Conservation (phyloP, 2,888 invertebrate genomes). For the Thecophora atra region DNA sequence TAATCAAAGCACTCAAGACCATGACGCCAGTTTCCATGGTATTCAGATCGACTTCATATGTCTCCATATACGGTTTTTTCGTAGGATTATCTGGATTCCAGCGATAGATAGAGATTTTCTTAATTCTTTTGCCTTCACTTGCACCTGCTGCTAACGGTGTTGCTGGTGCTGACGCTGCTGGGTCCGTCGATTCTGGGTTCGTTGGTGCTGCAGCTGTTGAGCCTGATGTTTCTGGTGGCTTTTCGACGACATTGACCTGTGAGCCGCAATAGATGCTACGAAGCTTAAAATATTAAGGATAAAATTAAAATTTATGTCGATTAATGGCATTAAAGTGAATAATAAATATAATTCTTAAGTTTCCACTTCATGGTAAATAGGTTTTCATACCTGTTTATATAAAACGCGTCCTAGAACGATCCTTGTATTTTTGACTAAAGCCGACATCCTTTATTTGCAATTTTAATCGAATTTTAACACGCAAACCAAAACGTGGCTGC, state of each 20-base stretch:
- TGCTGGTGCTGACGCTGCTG: slow-evolving; percentile 48
- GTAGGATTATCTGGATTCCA: slow-evolving; percentile 89
- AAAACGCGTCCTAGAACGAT: slow-evolving; percentile 57
- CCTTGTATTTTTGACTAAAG: slow-evolving; percentile 60
- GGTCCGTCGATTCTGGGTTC: too few species aligned
- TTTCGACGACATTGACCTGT: slow-evolving; percentile 52
- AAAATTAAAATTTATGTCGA: neutral
- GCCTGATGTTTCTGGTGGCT: too few species aligned
- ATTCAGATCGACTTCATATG: slow-evolving; percentile 75
- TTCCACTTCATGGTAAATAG: too few species aligned
- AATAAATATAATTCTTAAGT: too few species aligned
- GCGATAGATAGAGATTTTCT: slow-evolving; percentile 85
- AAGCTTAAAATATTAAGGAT: slow-evolving; percentile 50
- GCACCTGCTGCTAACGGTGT: slow-evolving; percentile 55
- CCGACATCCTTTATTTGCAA: slow-evolving; percentile 27
- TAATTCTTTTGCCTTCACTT: slow-evolving; percentile 68
- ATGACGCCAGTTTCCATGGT: slow-evolving; percentile 97
- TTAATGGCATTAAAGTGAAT: too few species aligned
- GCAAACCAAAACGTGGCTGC: slow-evolving; percentile 63
- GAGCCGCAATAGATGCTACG: slow-evolving; percentile 54
- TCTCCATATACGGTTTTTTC: slow-evolving; percentile 82
- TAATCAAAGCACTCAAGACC: slow-evolving; percentile 95
- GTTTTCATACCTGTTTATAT: slow-evolving; percentile 61
- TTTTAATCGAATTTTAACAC: neutral
- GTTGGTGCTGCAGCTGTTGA: too few species aligned